Base-by-base conservation (phyloP, 2,888 invertebrate genomes). In the Pristionchus exspectatus region DNA sequence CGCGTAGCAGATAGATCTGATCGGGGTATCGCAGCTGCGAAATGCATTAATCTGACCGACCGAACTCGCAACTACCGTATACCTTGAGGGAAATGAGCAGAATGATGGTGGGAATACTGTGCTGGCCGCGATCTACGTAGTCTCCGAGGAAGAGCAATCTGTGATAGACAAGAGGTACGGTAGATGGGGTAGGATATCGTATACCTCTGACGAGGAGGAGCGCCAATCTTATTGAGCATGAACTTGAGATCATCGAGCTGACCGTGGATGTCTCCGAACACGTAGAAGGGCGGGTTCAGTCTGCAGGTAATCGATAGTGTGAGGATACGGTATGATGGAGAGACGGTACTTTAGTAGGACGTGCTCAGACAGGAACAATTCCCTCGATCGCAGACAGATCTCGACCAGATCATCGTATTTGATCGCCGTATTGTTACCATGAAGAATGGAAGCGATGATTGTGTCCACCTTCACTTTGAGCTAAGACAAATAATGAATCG, bases 81-180 rank as follows among this genome's bases (percentile, higher is more conserved):
- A 98, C 98, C 96, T 98, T 98, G 96, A 98, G 98, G 77, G 98
- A 98, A 94, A 98, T 96, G 93, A 98, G 96, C 93, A 94, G 90
- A 18, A 91, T 90, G 74, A 93, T 90, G 10, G 92, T 92, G 87
- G 94, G 93, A 30, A 93, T 96, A 0, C 98, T 98, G 95, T 99
- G 98, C 96, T 98, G 98, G 94, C 98, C 98, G 96, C 98, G 95
- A 96, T 98, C 98, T 91, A 99, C 98, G 95, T 99, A 99, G 96
- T 99, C 98, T 77, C 98, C 98, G 94, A 98, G 96, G 96, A 99
- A 99, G 94, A 99, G 96, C 96, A 90, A 88, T 69, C 90, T 88
- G 44, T 5, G 72, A 56, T 30, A 21, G 38, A 38, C 14, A 21
- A 50, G 12, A 24, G 66, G n/a, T 63, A 69, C 87, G 38, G 30